phyloP scores from a whole-genome alignment of 2,113 vertebrate genomes.

The Geococcyx californianus region DNA sequence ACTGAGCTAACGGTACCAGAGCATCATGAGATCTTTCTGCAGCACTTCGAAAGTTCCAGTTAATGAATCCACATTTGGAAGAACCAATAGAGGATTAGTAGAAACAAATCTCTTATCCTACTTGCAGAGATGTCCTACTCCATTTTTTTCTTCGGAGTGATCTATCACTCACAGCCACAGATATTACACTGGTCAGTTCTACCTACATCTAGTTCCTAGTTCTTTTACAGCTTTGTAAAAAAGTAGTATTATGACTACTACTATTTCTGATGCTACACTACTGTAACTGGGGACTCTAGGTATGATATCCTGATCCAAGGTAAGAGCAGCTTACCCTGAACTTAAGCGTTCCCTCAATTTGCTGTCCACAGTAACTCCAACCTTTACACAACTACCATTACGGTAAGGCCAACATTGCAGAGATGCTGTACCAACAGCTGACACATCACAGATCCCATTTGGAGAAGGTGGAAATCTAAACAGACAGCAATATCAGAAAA shows the following conservation, averaged over 20 bases:
- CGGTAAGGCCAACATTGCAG: not conserved
- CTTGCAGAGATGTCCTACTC: not conserved
- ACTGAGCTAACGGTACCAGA: not conserved
- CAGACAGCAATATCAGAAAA: not conserved
- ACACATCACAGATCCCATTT: not conserved
- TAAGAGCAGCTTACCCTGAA: not conserved
- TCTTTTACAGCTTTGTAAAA: not conserved
- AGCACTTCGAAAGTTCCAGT: not conserved
- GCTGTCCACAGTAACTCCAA: not conserved
- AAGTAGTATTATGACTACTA: not conserved
- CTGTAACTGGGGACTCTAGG: not conserved
- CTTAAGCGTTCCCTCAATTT: accelerated
- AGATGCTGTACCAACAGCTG: not conserved
- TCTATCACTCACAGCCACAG: not conserved
- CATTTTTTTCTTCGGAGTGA: not conserved
- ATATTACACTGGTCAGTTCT: not conserved
- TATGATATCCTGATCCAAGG: not conserved
- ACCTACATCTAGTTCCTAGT: not conserved
- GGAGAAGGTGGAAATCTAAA: not conserved
- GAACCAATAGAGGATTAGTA: not conserved
- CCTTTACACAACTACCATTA: not conserved
- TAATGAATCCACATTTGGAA: not conserved
- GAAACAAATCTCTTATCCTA: not conserved
- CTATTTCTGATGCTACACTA: not conserved
- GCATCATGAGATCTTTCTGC: accelerated